These are phyloP conservation scores for Notiomystis cincta DNA, from an alignment of 2,113 vertebrate species.

Conservation along the genomic window DNA sequence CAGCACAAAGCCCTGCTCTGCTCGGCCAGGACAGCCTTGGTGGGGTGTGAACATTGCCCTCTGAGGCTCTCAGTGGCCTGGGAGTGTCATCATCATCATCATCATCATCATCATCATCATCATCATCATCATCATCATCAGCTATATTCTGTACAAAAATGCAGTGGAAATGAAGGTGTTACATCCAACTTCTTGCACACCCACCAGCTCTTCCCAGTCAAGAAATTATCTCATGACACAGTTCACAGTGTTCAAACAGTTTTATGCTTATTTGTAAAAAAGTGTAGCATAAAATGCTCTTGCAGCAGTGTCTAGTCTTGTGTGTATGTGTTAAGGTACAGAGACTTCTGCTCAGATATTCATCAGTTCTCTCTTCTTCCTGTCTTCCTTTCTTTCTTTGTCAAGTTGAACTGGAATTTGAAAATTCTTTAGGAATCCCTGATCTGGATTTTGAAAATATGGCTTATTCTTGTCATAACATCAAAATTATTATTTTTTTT, in stretches of 20 bases:
- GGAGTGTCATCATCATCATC: too few relatives aligned
- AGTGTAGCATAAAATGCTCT: background rate
- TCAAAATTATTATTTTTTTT: background rate
- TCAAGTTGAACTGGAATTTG: background rate
- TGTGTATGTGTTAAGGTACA: background rate
- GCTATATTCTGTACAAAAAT: background rate
- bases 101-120: too few relatives aligned
- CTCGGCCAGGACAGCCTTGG: background rate
- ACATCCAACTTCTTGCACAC: background rate
- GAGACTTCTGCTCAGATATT: background rate
- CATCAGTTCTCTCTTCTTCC: background rate
- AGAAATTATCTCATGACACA: background rate
- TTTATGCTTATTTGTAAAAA: background rate
- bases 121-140: too few relatives aligned
- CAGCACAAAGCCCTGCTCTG: background rate
- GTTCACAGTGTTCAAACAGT: background rate
- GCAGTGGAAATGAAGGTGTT: background rate
- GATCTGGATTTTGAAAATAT: background rate
- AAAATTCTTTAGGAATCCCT: background rate
- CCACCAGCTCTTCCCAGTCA: accelerated
- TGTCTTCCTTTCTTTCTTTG: background rate
- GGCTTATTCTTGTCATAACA: background rate
- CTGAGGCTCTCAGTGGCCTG: background rate
- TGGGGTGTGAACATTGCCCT: background rate
- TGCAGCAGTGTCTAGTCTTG: background rate